Evolutionary conservation across 2,888 invertebrate genomes (phyloP).

Genomic region (Ectemnius cavifrons): DNA sequence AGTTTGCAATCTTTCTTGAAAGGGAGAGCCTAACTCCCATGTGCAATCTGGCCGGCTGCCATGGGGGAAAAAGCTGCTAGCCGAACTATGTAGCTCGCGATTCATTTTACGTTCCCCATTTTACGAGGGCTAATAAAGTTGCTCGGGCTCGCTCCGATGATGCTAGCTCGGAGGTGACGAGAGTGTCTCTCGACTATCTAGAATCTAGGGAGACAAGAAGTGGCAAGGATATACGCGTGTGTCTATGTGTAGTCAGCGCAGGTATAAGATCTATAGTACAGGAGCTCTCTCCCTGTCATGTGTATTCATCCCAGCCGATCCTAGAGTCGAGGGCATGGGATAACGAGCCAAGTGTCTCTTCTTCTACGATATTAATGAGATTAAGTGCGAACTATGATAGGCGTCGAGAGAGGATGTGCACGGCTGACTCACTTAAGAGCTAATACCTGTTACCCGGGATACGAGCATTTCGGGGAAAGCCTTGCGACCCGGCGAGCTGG

Average conservation of each 20-base stretch:
- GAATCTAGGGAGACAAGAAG: too few relatives aligned
- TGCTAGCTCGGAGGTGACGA: background rate
- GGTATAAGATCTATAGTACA: background rate
- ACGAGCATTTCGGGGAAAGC: too few relatives aligned
- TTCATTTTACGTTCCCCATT: background rate
- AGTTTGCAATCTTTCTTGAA: too few relatives aligned
- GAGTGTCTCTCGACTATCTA: slow-evolving; percentile 1
- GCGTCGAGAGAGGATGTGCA: background rate
- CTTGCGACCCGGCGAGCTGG: too few relatives aligned
- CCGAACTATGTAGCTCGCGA: background rate
- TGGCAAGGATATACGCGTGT: too few relatives aligned
- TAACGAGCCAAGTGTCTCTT: slow-evolving; percentile 43
- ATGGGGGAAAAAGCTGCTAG: background rate
- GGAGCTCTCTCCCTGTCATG: background rate
- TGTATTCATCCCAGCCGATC: slow-evolving; percentile 13
- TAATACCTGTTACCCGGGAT: too few relatives aligned
- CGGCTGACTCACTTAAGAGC: too few relatives aligned
- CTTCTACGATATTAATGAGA: slow-evolving; percentile 49
- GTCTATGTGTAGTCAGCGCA: too few relatives aligned
- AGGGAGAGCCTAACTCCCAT: too few relatives aligned
- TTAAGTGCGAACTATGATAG: slow-evolving; percentile 36
- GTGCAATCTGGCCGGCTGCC: too few relatives aligned
- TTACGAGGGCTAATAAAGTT: slow-evolving; percentile 4
- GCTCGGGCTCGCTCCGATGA: too few relatives aligned
- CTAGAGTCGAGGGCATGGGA: slow-evolving; percentile 8